These are phyloP conservation scores for Bos javanicus DNA, from an alignment of 2,113 vertebrate genomes.

Conservation along the genomic window DNA sequence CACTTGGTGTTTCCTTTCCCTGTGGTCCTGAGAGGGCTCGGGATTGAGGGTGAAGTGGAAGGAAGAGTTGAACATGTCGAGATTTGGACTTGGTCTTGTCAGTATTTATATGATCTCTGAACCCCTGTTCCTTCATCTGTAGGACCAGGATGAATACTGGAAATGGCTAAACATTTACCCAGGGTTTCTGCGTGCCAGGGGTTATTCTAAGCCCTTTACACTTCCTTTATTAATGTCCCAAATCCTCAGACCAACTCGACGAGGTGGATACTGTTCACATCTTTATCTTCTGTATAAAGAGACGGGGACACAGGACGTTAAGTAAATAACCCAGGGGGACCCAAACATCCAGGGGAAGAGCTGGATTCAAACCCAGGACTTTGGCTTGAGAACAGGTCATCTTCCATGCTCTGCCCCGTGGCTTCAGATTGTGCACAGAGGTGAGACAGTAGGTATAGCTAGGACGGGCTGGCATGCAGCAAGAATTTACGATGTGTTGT, in stretches of 20 bases:
- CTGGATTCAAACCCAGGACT: background rate
- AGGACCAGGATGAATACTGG: background rate
- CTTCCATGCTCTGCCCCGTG: accelerated
- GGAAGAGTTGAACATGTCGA: background rate
- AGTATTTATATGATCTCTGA: background rate
- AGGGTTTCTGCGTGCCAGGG: background rate
- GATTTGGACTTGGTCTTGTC: background rate
- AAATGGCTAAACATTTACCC: background rate
- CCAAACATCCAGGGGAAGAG: background rate
- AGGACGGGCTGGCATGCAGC: background rate
- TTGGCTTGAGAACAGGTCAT: background rate
- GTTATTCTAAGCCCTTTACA: background rate
- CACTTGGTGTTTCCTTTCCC: conserved; percentile 6
- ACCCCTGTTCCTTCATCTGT: background rate
- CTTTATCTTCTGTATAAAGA: background rate
- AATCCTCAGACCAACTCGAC: background rate
- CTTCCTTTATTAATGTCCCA: background rate
- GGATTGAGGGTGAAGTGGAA: background rate
- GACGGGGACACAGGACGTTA: background rate
- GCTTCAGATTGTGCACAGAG: background rate
- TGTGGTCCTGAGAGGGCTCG: background rate
- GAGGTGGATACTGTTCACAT: background rate
- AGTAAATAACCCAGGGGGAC: background rate
- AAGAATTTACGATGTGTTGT: background rate
- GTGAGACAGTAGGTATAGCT: accelerated